These are phyloP conservation scores for Rhineura floridana DNA, from an alignment of 2,113 vertebrate species.

Conservation along the genomic window DNA sequence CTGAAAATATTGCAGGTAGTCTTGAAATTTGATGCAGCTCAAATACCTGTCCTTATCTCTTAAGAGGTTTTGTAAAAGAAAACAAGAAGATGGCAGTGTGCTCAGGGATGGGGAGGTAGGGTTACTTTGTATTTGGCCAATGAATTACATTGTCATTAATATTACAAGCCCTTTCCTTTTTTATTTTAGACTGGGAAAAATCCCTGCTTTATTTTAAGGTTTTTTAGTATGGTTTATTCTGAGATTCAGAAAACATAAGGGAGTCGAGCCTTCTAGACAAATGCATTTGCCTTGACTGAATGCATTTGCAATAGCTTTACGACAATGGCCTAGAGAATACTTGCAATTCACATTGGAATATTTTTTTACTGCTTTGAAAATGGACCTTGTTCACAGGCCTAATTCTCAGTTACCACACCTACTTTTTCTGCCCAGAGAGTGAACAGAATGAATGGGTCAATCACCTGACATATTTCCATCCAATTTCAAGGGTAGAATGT, in stretches of 20 bases:
- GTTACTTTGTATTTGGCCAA: slow-evolving; percentile 83
- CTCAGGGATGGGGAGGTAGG: slow-evolving; percentile 24
- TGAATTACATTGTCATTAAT: slow-evolving; percentile 89
- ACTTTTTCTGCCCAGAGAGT: slow-evolving; percentile 84
- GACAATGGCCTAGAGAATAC: slow-evolving; percentile 92
- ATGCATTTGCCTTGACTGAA: slow-evolving; percentile 90
- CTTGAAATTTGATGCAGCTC: accelerated
- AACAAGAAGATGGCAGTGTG: slow-evolving; percentile 53
- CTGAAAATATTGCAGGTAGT: neutral
- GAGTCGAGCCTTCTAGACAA: slow-evolving; percentile 82
- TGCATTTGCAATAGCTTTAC: slow-evolving; percentile 90
- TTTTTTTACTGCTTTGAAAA: slow-evolving; percentile 81
- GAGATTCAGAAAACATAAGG: slow-evolving; percentile 91
- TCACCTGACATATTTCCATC: slow-evolving; percentile 99
- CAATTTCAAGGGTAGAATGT: slow-evolving; percentile 99
- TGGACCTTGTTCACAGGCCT: slow-evolving; percentile 81
- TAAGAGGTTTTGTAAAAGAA: slow-evolving; percentile 63
- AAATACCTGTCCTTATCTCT: neutral
- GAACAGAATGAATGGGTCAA: slow-evolving; percentile 92
- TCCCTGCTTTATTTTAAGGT: slow-evolving; percentile 89
- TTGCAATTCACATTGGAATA: slow-evolving; percentile 86
- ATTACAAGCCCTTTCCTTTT: slow-evolving; percentile 78
- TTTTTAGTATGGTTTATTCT: slow-evolving; percentile 84
- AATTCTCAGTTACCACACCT: slow-evolving; percentile 87
- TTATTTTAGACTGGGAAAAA: slow-evolving; percentile 55